Evolutionary conservation across 2,113 vertebrate genomes (phyloP).

Genomic region (Anoura caudifer): DNA sequence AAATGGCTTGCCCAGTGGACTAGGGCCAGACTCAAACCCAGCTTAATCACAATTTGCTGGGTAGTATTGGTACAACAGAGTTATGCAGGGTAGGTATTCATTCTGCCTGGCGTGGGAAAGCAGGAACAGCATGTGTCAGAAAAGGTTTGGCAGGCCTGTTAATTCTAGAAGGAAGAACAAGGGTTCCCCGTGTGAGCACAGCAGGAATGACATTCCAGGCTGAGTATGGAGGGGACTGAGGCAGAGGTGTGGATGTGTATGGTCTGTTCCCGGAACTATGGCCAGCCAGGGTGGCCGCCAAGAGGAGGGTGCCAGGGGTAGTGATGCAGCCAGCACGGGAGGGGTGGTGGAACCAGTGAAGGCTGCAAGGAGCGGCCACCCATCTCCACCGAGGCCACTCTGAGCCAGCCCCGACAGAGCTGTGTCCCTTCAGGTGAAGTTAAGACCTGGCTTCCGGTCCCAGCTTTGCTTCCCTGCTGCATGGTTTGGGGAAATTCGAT

Average conservation of each 20-base stretch:
- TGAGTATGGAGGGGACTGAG: rapidly evolving
- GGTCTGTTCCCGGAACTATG: not conserved
- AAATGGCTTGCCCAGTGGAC: not conserved
- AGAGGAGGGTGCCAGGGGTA: rapidly evolving
- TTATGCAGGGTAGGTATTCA: rapidly evolving
- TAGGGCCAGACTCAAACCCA: not conserved
- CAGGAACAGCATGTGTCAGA: not conserved
- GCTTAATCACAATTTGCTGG: not conserved
- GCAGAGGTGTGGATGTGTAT: rapidly evolving
- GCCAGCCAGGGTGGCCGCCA: not conserved
- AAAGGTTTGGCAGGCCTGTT: not conserved
- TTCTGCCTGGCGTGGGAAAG: not conserved
- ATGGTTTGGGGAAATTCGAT: not conserved
- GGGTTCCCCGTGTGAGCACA: rapidly evolving
- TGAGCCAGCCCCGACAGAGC: not conserved
- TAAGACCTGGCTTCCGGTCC: not conserved
- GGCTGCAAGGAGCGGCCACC: not conserved
- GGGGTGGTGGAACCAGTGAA: not conserved
- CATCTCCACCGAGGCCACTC: not conserved
- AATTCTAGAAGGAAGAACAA: not conserved
- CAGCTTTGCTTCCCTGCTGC: not conserved
- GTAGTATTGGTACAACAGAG: rapidly evolving
- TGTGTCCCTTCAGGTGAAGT: not conserved
- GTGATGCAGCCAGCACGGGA: rapidly evolving
- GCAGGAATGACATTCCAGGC: not conserved